Evolutionary conservation across 2,888 invertebrate species (phyloP), one percentile per base, ranked within the genome.

Genomic region (Erynnis tages): DNA sequence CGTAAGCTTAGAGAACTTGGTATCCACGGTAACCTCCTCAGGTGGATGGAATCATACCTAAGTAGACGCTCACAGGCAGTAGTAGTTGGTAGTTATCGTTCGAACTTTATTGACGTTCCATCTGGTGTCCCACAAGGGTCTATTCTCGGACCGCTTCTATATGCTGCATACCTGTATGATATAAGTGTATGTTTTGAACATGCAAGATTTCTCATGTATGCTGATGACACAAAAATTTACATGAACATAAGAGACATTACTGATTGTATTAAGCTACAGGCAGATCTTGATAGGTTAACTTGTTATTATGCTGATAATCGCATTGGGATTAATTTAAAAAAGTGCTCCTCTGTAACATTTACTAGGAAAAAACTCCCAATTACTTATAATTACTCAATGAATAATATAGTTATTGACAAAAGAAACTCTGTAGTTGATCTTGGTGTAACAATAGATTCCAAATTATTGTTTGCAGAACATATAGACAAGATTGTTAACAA

Each of bases 71-170:
- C 23, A n/a, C 54, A 54, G 23, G 52, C 54, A 14, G 38, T 54
- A 2, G 29, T 45, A 6, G 25, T 52, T 6, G 47, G 46, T 4
- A 37, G 32, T 14, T 23, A 2, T 19, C 13, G 44, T 8, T 44
- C 44, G 2, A 43, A 58, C 25, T 57, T 54, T 19, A 47, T 55
- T 44, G 17, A 38, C 4, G 37, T 59, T 1, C 50, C 56, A 0
- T 56, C 56, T 16, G 60, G 63, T 1, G 60, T 65, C 0, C 63
- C 60, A 0, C 66, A 65, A 8, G 61, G 62, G 1, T 63, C 62
- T 1, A 57, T 59, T 27, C 40, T 62, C 1, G 58, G 62, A 1
- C 62, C 61, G 1, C 19, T 61, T 0, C 48, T 63, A 2, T 59
- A 61, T 21, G 58, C 58, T 16, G 50, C 50, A 1, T 62, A 64